Base-by-base conservation (phyloP, 1,140 invertebrate species). In the Rhizoglyphus robini region DNA sequence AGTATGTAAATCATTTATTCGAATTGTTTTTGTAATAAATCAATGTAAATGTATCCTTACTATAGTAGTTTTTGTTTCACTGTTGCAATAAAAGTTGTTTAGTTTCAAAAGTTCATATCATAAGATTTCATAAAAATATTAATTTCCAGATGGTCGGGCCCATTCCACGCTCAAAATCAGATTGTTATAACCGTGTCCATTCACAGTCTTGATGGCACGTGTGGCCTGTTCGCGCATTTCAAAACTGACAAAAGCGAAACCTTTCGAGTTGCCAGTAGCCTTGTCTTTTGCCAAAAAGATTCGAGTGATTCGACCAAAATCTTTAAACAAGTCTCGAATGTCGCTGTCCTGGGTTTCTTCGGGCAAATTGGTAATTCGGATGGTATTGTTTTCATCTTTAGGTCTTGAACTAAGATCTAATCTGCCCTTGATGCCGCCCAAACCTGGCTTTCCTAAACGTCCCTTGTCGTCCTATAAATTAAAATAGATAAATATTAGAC, bases 151-250 rank as follows among this genome's bases (percentile, higher is more conserved):
- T 46, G 67, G 67, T 51, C 96, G 98, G 2, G 96, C 97, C 96
- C 96, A 99, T 80, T 99, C 96, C 23, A 97, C 96, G 77, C 85
- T 94, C 13, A 99, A 78, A 75, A 99, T 99, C 62, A 99, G 82
- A 81, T 99, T 94, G 79, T 98, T 94, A 76, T 98, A 98, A 67
- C 95, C 94, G 77, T 90, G 88, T 2, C 94, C 95, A 76, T 97
- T 88, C 4, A 99, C 83, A 48, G 81, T 81, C 65, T 83, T 77
- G 71, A 99, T 96, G 66, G 96, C 96, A 72, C 86, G 84, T 20
- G 88, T 86, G 38, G 96, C 95, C 79, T 96, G 90, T 71, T 85
- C 83, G 70, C 85, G 81, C 66, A 85, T 84, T 74, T 88, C 90
- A 76, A 92, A 98, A 73, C 95, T 95, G 51, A 98, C 88, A 74